Evolutionary conservation across 2,888 invertebrate genomes (phyloP), one percentile per base, ranked within the genome.

Genomic region (Cephalotes varians): DNA sequence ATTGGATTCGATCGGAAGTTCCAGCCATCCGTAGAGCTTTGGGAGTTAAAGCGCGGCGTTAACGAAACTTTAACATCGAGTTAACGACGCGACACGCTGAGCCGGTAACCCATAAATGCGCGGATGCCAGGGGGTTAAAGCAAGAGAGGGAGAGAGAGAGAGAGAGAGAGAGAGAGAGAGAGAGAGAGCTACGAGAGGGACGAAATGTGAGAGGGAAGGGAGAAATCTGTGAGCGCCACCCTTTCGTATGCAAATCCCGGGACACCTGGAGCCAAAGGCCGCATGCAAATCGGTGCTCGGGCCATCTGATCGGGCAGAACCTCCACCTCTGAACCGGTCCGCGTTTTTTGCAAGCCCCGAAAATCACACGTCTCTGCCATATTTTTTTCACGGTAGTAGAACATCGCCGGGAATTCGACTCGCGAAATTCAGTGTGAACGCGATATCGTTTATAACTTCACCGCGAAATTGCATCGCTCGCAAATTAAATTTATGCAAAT

Each of bases 181-280:
- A 87, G 86, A 49, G 44, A 72, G 72, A 67, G 51, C 40, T 47
- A 79, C 79, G 74, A 60, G 81, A 85, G 86, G 82, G 88, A 90
- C 40, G 54, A 69, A 34, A 31, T 28, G 31, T 72, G 81, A 64
- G 71, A 74, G 67, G 81, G 83, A 73, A 62, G 83, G 85, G 87
- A 84, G 89, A 90, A 90, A 91, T 91, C 90, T 87, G 89, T 87
- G 91, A 91, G 92, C 91, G 91, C 90, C 92, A 92, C 93, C 93
- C 93, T 94, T 94, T 94, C 92, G 93, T 93, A 94, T 94, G 94
- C 92, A 94, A 94, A 94, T 94, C 91, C 89, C 81, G 87, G 93
- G 90, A 94, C 94, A 94, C 94, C 94, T 94, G 94, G 94, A 90
- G 93, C 92, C 92, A 93, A 91, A 93, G 92, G 92, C 90, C 93